Percentiles rank a stretch among this genome's conserved stretches.
Conservation (phyloP, 2,888 invertebrate species). For the Lepetodrilus schrolli region DNA sequence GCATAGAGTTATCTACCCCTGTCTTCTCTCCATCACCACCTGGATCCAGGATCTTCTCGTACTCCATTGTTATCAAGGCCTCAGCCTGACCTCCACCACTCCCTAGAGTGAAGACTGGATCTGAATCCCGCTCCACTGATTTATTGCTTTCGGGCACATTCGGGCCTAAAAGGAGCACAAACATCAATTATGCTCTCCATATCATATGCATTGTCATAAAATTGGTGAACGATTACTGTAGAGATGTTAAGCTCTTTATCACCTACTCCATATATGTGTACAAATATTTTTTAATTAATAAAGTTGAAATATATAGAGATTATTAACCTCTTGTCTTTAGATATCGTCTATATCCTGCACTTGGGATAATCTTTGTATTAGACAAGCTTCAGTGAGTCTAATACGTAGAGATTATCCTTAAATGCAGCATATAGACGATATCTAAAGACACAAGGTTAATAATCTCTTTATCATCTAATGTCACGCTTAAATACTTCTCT, state of each 20-base stretch:
- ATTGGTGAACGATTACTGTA: neutral
- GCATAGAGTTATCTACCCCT: conserved; percentile 76
- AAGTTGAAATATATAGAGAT: neutral
- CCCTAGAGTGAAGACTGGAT: no score
- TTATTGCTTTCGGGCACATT: neutral
- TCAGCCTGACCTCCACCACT: no score
- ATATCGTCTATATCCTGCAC: no score
- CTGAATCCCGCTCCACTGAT: neutral
- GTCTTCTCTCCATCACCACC: conserved; percentile 74
- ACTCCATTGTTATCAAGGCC: conserved; percentile 82
- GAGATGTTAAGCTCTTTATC: neutral
- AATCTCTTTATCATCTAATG: no score
- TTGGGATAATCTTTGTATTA: no score
- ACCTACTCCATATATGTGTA: no score
- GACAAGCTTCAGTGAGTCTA: no score
- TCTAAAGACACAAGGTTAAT: no score
- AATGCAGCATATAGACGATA: neutral
- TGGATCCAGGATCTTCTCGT: conserved; percentile 81
- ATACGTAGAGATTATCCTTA: no score
- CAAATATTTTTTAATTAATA: neutral
- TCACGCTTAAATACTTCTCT: no score
- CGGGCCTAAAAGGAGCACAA: neutral
- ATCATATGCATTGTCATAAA: no score
- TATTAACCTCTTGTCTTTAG: no score
- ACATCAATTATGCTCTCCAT: neutral